phyloP scores from a whole-genome alignment of 2,888 invertebrate species.

The Aleiodes alternator region DNA sequence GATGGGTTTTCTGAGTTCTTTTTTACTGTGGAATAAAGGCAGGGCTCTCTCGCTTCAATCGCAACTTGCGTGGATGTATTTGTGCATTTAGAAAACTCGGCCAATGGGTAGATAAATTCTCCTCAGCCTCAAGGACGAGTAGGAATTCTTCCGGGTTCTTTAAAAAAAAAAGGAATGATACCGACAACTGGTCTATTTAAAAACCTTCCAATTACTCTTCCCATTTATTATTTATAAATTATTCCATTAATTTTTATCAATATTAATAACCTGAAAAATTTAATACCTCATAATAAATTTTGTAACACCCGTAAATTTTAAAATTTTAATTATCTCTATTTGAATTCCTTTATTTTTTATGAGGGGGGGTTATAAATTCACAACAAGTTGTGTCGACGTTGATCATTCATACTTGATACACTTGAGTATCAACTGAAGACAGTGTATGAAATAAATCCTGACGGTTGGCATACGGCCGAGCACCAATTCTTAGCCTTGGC shows the following conservation, averaged over 20 bases:
- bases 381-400: conserved; percentile 20
- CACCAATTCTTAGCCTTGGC: conserved; percentile 29
- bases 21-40: conserved; percentile 1
- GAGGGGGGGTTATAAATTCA: conserved; percentile 11
- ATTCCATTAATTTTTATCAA: too few relatives aligned
- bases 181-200: too few relatives aligned
- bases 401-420: conserved; percentile 30
- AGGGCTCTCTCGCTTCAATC: neutral
- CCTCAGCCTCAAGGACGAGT: neutral
- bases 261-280: too few relatives aligned
- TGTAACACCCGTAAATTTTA: too few relatives aligned
- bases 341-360: neutral
- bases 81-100: conserved; percentile 7
- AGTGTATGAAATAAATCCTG: conserved; percentile 30
- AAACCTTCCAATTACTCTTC: too few relatives aligned
- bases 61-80: conserved; percentile 6
- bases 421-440: conserved; percentile 1
- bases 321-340: too few relatives aligned
- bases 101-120: neutral
- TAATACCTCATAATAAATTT: too few relatives aligned
- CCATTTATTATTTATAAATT: too few relatives aligned
- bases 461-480: conserved; percentile 21
- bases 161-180: too few relatives aligned
- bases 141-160: neutral
- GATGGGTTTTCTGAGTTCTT: neutral